Percentiles rank a stretch among this genome's conserved stretches.
Conservation (phyloP, 2,888 invertebrate genomes). For the Thereva nobilitata region DNA sequence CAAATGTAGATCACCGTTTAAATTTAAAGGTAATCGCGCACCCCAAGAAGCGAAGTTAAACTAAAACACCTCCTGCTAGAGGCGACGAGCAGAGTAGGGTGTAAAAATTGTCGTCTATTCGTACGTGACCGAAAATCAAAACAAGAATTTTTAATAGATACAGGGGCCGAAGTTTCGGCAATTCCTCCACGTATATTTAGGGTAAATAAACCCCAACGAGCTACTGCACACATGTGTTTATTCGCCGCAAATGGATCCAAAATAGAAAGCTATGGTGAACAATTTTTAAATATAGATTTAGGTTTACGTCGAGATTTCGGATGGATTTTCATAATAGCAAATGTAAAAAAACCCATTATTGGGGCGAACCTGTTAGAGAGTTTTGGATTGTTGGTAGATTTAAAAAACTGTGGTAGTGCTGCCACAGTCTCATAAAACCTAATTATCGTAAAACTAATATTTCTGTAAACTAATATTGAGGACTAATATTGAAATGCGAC, state of each 20-base stretch:
- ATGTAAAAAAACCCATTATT: no score
- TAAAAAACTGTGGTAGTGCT: no score
- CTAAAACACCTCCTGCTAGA: neutral
- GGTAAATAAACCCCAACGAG: neutral
- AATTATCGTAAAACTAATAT: no score
- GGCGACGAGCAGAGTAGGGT: neutral
- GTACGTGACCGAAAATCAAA: neutral
- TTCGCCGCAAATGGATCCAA: neutral
- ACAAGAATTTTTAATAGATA: neutral
- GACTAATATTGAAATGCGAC: no score
- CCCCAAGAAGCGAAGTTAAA: neutral
- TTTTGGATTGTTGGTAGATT: no score
- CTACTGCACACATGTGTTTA: neutral
- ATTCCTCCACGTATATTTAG: neutral
- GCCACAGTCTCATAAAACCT: no score
- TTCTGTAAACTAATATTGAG: no score
- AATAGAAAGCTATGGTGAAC: neutral
- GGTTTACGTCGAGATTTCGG: no score
- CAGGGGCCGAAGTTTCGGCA: neutral
- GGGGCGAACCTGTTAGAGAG: no score
- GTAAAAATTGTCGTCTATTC: no score
- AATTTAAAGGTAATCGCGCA: neutral
- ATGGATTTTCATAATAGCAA: no score
- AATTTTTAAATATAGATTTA: no score
- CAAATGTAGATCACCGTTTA: neutral